These are phyloP conservation scores for Pipistrellus pygmaeus DNA, from an alignment of 2,797 vertebrate genomes.

Conservation along the genomic window DNA sequence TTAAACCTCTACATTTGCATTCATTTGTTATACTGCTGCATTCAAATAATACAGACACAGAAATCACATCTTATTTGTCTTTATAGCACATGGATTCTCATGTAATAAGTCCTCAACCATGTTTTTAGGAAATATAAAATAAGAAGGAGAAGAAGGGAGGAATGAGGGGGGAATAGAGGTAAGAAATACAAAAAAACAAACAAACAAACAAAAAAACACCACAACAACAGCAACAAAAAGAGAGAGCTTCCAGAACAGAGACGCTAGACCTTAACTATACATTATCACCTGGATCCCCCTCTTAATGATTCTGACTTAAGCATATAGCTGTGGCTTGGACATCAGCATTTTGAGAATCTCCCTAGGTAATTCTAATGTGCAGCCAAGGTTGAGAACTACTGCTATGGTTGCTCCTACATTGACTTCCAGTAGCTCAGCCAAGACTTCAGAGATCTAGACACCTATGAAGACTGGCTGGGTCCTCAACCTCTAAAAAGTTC, in stretches of 20 bases:
- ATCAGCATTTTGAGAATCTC: neutral
- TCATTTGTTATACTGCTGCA: neutral
- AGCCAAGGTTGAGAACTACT: neutral
- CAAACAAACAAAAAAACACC: neutral
- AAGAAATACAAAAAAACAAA: neutral
- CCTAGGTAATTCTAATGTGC: neutral
- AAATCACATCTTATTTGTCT: neutral
- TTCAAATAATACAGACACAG: neutral
- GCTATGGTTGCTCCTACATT: neutral
- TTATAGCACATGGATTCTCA: neutral
- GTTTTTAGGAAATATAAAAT: slow-evolving; percentile 22
- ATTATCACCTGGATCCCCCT: neutral
- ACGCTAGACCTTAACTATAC: neutral
- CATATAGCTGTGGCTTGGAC: neutral
- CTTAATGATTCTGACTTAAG: neutral
- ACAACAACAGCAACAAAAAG: too few relatives aligned
- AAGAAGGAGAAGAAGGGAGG: neutral
- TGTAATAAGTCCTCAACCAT: neutral
- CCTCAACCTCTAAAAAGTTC: neutral
- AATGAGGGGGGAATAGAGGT: neutral
- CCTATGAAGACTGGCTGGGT: neutral
- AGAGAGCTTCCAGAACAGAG: neutral
- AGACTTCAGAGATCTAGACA: neutral
- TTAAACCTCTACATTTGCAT: neutral
- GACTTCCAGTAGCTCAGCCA: neutral